A percentile compares a stretch with the other conserved stretches of the same genome.
Conservation (phyloP, 2,113 vertebrate species). For the Struthio camelus region DNA sequence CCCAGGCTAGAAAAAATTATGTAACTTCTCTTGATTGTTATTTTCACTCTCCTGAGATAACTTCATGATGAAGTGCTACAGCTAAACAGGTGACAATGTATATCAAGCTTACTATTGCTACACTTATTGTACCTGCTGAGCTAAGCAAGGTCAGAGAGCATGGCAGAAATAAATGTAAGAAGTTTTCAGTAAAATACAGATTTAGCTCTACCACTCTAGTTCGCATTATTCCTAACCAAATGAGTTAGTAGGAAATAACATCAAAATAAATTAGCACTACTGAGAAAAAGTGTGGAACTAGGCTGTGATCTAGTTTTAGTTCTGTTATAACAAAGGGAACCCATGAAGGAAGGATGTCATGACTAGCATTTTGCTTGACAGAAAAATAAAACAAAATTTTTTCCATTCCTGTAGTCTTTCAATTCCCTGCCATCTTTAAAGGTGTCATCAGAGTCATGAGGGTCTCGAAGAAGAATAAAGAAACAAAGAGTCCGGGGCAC, state of each 20-base stretch:
- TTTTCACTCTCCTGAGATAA: background rate
- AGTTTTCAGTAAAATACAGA: background rate
- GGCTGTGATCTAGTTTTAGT: background rate
- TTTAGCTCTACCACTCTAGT: background rate
- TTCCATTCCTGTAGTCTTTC: background rate
- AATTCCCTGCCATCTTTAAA: background rate
- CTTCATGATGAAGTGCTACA: background rate
- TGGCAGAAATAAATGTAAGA: background rate
- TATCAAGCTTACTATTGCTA: background rate
- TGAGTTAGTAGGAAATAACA: background rate
- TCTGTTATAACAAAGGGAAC: background rate
- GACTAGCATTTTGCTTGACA: background rate
- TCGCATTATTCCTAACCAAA: background rate
- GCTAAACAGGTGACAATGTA: background rate
- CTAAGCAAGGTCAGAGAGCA: background rate
- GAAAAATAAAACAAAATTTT: background rate
- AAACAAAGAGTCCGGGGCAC: background rate
- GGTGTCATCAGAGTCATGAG: background rate
- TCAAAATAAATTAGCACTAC: background rate
- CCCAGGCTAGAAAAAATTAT: background rate
- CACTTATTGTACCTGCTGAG: background rate
- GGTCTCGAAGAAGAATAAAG: background rate
- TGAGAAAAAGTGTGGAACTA: background rate
- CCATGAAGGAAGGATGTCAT: background rate
- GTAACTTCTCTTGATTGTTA: background rate